A percentile compares a stretch with the other conserved stretches of the same genome.
These are phyloP conservation scores for Drosophila grimshawi DNA, from an alignment of 1,140 invertebrate genomes.

Conservation along the genomic window DNA sequence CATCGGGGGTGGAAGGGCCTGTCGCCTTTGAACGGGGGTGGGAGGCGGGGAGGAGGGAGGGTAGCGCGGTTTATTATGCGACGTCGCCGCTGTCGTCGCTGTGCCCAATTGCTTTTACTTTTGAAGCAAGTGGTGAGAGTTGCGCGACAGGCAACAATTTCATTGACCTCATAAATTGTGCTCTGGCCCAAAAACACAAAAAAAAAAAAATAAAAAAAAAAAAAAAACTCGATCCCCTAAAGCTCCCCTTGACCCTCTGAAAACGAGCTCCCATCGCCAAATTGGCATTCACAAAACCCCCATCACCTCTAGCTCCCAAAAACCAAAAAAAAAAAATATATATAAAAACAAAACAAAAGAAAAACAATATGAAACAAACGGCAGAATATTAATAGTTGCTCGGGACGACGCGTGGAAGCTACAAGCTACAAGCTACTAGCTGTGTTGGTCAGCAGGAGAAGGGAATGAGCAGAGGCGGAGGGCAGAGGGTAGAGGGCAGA, in stretches of 20 bases:
- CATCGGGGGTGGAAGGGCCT: background rate
- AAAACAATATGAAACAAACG: constrained; percentile 40
- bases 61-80: constrained; percentile 47
- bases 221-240: background rate
- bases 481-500: background rate
- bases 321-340: background rate
- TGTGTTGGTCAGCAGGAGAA: constrained; percentile 12
- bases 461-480: background rate
- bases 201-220: constrained; percentile 7
- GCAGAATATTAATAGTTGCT: constrained; percentile 48
- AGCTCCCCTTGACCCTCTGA: background rate
- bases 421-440: constrained; percentile 23
- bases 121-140: constrained; percentile 14
- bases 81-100: constrained; percentile 58
- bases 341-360: constrained; percentile 17
- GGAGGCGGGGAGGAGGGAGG: background rate
- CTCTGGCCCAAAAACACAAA: constrained; percentile 32
- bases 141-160: constrained; percentile 58
- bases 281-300: constrained; percentile 55
- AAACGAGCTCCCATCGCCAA: constrained; percentile 43
- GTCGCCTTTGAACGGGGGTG: background rate
- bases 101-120: constrained; percentile 55
- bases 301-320: background rate
- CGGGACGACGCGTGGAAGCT: background rate
- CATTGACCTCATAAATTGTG: constrained; percentile 81